phyloP scores from a whole-genome alignment of 1,140 invertebrate species.

The Charaxes varanes region DNA sequence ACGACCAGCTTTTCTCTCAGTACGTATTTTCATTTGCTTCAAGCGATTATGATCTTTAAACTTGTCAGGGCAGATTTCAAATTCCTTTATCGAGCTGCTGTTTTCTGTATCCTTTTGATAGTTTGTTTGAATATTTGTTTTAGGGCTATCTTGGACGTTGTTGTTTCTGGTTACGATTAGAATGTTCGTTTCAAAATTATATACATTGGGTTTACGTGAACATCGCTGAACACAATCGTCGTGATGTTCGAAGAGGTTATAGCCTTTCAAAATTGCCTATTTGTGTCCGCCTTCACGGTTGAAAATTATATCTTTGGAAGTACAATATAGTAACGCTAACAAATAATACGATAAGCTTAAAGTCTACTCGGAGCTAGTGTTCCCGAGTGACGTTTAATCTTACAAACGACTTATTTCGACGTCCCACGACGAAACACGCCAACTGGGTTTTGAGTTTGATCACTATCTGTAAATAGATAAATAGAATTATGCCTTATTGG shows the following conservation, averaged over 20 bases:
- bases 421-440: too few species aligned
- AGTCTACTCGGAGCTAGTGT: neutral
- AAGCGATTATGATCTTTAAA: conserved; percentile 10
- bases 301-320: conserved; percentile 6
- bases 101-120: conserved; percentile 9
- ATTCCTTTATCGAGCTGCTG: neutral
- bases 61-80: conserved; percentile 13
- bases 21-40: neutral
- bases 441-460: too few species aligned
- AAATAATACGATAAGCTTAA: neutral
- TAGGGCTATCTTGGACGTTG: conserved; percentile 19
- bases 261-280: conserved; percentile 15
- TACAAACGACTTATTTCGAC: conserved; percentile 3
- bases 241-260: conserved; percentile 16
- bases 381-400: too few species aligned
- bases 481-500: too few species aligned
- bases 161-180: conserved; percentile 21
- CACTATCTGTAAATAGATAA: too few species aligned
- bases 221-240: conserved; percentile 16
- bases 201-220: conserved; percentile 18
- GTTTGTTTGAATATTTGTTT: conserved; percentile 19
- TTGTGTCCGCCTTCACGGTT: conserved; percentile 15
- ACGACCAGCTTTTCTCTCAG: conserved; percentile 6
- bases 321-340: neutral
- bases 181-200: conserved; percentile 20